phyloP scores from a whole-genome alignment of 1,140 invertebrate genomes.

The Pseudomyrmex concolor region DNA sequence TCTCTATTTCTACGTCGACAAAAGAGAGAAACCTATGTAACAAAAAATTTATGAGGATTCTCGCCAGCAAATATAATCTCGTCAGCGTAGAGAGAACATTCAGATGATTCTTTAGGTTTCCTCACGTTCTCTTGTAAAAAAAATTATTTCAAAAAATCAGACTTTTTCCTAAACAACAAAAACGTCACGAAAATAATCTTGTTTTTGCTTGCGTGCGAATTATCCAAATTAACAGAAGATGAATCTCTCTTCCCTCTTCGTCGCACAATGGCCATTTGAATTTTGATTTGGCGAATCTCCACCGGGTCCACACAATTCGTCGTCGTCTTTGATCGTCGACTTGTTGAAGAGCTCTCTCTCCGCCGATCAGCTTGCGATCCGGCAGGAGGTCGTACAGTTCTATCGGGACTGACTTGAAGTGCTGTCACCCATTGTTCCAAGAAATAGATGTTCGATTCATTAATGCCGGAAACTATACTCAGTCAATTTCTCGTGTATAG shows the following conservation, averaged over 20 bases:
- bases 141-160: too few relatives aligned
- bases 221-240: neutral
- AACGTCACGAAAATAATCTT: neutral
- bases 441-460: conserved; percentile 69
- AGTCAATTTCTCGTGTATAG: neutral
- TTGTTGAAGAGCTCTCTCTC: conserved; percentile 36
- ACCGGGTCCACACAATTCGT: conserved; percentile 21
- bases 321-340: conserved; percentile 48
- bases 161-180: too few relatives aligned
- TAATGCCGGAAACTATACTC: conserved; percentile 29
- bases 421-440: conserved; percentile 54
- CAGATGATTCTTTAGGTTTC: too few relatives aligned
- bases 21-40: too few relatives aligned
- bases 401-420: conserved; percentile 32
- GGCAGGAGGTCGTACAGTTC: conserved; percentile 20
- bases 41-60: too few relatives aligned
- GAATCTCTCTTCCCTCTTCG: neutral
- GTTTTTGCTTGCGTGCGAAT: neutral
- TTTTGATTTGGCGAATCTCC: conserved; percentile 46
- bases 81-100: too few relatives aligned
- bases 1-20: too few relatives aligned
- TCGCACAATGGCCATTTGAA: conserved; percentile 41
- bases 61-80: too few relatives aligned
- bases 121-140: too few relatives aligned
- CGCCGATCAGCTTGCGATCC: conserved; percentile 28